phyloP scores from a whole-genome alignment of 2,113 vertebrate species.

The Hiodon tergisus region DNA sequence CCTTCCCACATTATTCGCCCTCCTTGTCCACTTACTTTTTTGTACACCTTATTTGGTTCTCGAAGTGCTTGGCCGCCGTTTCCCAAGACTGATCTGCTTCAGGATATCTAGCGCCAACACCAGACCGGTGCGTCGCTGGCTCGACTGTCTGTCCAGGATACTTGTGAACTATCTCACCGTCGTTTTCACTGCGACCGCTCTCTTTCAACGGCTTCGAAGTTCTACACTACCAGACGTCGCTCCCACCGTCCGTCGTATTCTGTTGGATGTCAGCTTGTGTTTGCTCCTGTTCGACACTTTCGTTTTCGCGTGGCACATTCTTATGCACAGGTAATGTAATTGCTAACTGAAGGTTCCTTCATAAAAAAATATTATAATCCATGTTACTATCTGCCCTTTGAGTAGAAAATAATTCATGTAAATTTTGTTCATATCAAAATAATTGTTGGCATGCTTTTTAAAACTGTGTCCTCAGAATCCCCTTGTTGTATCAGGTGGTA shows the following conservation, averaged over 20 bases:
- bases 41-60: conserved; percentile 54
- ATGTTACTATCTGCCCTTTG: too few species aligned
- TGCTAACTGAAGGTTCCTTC: background rate
- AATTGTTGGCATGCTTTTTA: background rate
- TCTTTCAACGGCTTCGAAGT: conserved; percentile 35
- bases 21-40: conserved; percentile 51
- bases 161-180: conserved; percentile 39
- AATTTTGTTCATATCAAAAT: too few species aligned
- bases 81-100: conserved; percentile 39
- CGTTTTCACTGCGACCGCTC: conserved; percentile 47
- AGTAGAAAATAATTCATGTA: too few species aligned
- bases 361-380: background rate
- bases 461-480: conserved; percentile 40
- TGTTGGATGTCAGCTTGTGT: conserved; percentile 44
- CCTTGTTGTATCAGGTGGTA: conserved; percentile 56
- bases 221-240: conserved; percentile 35
- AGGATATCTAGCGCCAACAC: conserved; percentile 33
- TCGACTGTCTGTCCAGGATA: conserved; percentile 42
- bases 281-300: conserved; percentile 60
- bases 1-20: conserved; percentile 43
- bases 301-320: conserved; percentile 55
- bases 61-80: conserved; percentile 43
- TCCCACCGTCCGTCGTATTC: conserved; percentile 45
- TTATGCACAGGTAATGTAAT: conserved; percentile 54
- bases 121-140: conserved; percentile 39